phyloP scores from a whole-genome alignment of 2,888 invertebrate genomes.

The Pterostichus madidus region DNA sequence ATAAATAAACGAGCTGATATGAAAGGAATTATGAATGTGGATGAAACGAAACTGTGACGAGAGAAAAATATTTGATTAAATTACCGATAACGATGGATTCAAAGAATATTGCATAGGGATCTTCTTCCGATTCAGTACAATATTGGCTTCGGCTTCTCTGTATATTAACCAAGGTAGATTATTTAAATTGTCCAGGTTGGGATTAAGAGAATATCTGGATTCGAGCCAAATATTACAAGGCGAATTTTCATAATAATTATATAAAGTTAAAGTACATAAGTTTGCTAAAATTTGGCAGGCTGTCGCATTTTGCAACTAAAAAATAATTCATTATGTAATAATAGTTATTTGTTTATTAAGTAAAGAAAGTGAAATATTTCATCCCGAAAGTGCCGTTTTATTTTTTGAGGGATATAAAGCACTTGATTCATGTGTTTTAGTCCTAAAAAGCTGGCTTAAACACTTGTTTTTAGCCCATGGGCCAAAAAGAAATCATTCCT shows the following conservation, averaged over 20 bases:
- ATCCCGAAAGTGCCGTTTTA: no score
- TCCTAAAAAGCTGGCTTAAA: no score
- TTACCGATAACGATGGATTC: constrained; percentile 75
- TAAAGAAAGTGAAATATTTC: no score
- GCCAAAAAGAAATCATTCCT: no score
- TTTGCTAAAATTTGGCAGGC: constrained; percentile 85
- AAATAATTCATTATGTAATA: background rate
- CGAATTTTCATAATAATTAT: constrained; percentile 77
- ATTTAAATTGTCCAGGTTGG: constrained; percentile 22
- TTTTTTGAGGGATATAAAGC: no score
- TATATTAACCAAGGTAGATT: constrained; percentile 77
- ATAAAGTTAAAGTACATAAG: constrained; percentile 82
- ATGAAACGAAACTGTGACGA: background rate
- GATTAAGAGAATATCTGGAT: constrained; percentile 70
- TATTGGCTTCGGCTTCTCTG: constrained; percentile 77
- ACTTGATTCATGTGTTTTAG: no score
- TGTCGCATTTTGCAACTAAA: constrained; percentile 75
- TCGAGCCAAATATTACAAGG: constrained; percentile 76
- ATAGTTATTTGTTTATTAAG: background rate
- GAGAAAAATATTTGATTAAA: background rate
- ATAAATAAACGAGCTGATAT: no score
- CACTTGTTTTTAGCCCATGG: no score
- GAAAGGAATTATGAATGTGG: no score
- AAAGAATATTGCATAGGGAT: constrained; percentile 77
- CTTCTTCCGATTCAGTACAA: constrained; percentile 75